Evolutionary conservation across 1,140 invertebrate species (phyloP).

Genomic region (Hormaphis cornu): DNA sequence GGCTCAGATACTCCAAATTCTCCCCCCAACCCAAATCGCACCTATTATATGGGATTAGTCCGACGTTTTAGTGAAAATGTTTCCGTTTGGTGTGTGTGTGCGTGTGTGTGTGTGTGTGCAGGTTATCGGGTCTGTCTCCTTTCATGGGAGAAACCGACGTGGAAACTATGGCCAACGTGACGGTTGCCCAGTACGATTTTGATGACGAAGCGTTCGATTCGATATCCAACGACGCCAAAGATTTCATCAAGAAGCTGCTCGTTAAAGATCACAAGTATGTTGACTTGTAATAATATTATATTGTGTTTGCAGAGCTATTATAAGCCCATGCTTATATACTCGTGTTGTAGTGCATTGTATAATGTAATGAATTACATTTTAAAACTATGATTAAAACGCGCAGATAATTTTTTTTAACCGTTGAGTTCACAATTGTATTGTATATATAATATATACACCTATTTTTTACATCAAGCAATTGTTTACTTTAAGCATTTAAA

Average conservation of each 20-base stretch:
- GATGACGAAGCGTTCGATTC: conserved; percentile 88
- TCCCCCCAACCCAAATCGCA: too few relatives aligned
- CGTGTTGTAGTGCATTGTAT: background rate
- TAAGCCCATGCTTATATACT: background rate
- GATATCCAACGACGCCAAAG: conserved; percentile 83
- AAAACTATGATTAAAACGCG: conserved; percentile 20
- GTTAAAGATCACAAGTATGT: conserved; percentile 86
- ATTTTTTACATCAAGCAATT: too few relatives aligned
- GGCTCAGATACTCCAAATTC: too few relatives aligned
- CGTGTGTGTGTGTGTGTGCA: conserved; percentile 43
- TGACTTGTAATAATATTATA: too few relatives aligned
- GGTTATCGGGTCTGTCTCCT: conserved; percentile 90
- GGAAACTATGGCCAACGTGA: conserved; percentile 95
- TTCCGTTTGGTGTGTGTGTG: background rate
- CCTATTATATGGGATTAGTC: too few relatives aligned
- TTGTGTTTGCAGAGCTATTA: background rate
- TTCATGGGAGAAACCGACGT: conserved; percentile 97
- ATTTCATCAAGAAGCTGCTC: conserved; percentile 80
- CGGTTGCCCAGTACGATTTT: conserved; percentile 88
- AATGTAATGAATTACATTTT: background rate
- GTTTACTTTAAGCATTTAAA: too few relatives aligned
- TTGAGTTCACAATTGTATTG: too few relatives aligned
- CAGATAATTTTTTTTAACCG: conserved; percentile 3
- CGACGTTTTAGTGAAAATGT: background rate
- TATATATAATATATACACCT: too few relatives aligned